phyloP scores from a whole-genome alignment of 2,113 vertebrate genomes.

The Dolichallabes microphthalmus region DNA sequence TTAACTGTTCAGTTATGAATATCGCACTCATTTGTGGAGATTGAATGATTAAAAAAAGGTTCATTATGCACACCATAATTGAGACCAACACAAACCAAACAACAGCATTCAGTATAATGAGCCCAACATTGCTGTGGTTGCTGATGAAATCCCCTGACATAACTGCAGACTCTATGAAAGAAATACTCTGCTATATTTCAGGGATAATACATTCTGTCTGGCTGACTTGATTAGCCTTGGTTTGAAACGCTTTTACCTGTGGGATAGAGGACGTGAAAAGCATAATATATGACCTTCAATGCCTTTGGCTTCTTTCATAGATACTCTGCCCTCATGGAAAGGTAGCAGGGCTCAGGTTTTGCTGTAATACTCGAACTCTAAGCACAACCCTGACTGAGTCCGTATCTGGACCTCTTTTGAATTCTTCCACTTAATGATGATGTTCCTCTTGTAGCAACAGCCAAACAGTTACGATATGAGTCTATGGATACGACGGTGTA shows the following conservation, averaged over 20 bases:
- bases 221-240: slow-evolving; percentile 50
- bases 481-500: neutral
- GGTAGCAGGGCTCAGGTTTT: neutral
- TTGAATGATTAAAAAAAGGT: slow-evolving; percentile 24
- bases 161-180: slow-evolving; percentile 46
- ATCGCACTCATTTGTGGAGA: slow-evolving; percentile 3
- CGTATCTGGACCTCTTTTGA: neutral
- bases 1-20: slow-evolving; percentile 5
- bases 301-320: neutral
- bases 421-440: neutral
- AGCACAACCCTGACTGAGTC: neutral
- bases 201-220: slow-evolving; percentile 48
- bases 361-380: neutral
- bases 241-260: slow-evolving; percentile 40
- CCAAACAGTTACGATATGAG: neutral
- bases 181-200: slow-evolving; percentile 48
- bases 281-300: slow-evolving; percentile 27
- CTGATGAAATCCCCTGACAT: slow-evolving; percentile 56
- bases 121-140: slow-evolving; percentile 37
- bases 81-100: slow-evolving; percentile 38
- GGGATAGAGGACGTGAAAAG: slow-evolving; percentile 23
- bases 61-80: slow-evolving; percentile 25
- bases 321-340: neutral
- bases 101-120: slow-evolving; percentile 40
- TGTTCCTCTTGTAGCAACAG: neutral